Evolutionary conservation across 2,888 invertebrate genomes (phyloP), one percentile per base, ranked within the genome.

Genomic region (Scaptomyza cyrtandrae): DNA sequence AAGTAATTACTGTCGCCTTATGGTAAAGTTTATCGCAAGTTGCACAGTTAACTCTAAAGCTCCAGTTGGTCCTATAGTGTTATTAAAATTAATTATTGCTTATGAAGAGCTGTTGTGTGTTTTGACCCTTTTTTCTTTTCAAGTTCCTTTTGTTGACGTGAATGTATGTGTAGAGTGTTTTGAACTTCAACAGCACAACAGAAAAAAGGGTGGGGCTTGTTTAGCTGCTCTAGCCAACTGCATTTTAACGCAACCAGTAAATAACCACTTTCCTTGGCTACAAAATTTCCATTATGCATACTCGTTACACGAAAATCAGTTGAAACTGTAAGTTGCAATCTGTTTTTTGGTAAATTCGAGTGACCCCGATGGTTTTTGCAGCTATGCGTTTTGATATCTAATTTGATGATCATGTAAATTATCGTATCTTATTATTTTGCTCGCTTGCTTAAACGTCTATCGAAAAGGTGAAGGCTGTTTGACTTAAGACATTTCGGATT

Each of bases 101-200:
- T 24, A 2, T 24, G 24, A 24, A 24, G 3, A 24, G 24, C 3
- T 24, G 33, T 2, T 10, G 9, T 45, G 14, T 11, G 19, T 45
- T 48, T 10, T 6, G 9, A 3, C 6, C 6, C 24, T 33, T 16
- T 68, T 55, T 37, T 52, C 3, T 13, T 24, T 24, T 24, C 24
- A 49, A 49, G 19, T n/a, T 29, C 14, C 50, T 43, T 31, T 46
- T 60, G 55, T 57, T 54, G 37, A 48, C 33, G 35, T 37, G 31
- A 31, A 16, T 35, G 19, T n/a, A 46, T 59, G 45, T 14, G 53
- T 53, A 39, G 19, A 60, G 62, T 57, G 57, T 67, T 64, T 71
- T 86, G 81, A 88, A 88, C 88, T 88, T 86, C 80, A 79, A 71
- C 64, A 56, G 37, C 57, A 64, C 73, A 54, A 39, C 41, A 45